These are phyloP conservation scores for Pandion haliaetus DNA, from an alignment of 2,113 vertebrate genomes.

Conservation along the genomic window DNA sequence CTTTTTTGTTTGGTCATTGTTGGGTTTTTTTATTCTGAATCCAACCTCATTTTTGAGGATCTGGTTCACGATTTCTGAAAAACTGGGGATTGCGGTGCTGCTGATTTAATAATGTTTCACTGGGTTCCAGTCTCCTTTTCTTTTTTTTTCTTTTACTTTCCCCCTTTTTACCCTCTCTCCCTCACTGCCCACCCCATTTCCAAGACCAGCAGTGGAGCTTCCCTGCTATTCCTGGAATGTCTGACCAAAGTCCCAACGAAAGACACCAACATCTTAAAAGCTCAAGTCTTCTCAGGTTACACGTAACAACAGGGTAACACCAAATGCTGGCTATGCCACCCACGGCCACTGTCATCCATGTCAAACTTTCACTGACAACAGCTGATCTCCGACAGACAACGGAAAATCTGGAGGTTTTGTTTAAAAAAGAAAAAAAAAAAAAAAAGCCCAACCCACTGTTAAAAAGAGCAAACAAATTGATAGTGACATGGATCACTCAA, in stretches of 20 bases:
- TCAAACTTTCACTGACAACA: constrained; percentile 24
- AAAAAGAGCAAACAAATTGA: neutral
- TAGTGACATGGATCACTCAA: neutral
- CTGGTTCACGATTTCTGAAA: neutral
- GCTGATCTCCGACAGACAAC: neutral
- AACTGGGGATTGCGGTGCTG: neutral
- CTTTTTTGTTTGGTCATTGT: neutral
- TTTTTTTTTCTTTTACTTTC: neutral
- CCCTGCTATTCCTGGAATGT: neutral
- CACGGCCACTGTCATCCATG: neutral
- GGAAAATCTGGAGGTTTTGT: neutral
- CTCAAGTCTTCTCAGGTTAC: neutral
- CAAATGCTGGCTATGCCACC: constrained; percentile 1
- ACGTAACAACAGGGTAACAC: neutral
- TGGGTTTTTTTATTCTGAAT: neutral
- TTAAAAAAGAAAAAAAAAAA: neutral
- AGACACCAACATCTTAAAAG: neutral
- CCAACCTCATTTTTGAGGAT: neutral
- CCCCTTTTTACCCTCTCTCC: neutral
- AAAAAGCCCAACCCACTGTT: neutral
- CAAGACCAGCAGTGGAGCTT: neutral
- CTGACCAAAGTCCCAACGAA: neutral
- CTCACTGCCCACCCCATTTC: neutral
- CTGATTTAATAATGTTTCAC: neutral
- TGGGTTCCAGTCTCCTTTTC: neutral